Base-by-base conservation (phyloP, 2,888 invertebrate species). In the Agrochola macilenta region DNA sequence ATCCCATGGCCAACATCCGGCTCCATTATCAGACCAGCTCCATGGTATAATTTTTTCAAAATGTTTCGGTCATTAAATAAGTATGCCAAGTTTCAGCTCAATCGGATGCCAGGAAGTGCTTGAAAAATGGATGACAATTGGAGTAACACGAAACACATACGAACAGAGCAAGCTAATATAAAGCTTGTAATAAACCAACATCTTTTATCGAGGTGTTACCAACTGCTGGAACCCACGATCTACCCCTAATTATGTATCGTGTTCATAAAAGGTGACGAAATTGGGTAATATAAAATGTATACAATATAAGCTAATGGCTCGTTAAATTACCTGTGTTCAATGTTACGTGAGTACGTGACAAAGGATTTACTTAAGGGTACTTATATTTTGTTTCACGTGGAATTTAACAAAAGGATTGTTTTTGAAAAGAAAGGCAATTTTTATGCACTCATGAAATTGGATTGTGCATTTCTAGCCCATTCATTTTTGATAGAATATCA, bases 241-340 rank as follows among this genome's bases (percentile, higher is more conserved):
- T 57, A 2, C 3, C 5, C 12, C 9, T 69, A 43, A 80, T 69
- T 30, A 30, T n/a, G n/a, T 4, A 8, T 43, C 46, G 17, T 64
- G 43, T 52, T n/a, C 12, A 58, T 69, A 52, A 58, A 49, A 54
- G 23, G 5, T 9, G n/a, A 69, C 43, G 20, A 64, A 65, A 82
- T 76, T 60, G 14, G 20, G 12, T 46, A 46, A 8, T 39, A 82
- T 69, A 57, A 66, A 52, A 70, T 70, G 52, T 52, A 0, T n/a
- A n/a, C 68, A 61, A 66, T 49, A 52, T 39, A 54, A 68, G 26
- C n/a, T 49, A 78, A 78, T 69, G 68, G 39, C 49, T 72, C 49
- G 64, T 83, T 49, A 78, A 65, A 39, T 69, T 69, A n/a, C 35
- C 39, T 69, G 49, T 35, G 5, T 63, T 35, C 60, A 35, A 66